phyloP scores from a whole-genome alignment of 1,140 invertebrate species.

The Penaeus indicus region DNA sequence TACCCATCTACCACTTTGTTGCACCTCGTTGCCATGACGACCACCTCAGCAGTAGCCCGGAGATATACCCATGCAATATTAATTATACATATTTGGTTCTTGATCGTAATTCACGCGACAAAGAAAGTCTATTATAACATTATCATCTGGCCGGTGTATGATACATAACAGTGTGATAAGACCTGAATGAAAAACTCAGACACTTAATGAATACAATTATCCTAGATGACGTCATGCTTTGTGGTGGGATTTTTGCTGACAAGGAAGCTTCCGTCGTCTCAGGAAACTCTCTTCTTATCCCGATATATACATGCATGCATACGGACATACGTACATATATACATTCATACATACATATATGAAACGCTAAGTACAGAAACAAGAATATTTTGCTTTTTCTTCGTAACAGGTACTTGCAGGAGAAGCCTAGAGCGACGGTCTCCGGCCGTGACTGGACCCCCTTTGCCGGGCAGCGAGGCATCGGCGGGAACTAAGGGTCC shows the following conservation, averaged over 20 bases:
- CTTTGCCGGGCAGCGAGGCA: too few relatives aligned
- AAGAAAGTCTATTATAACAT: slow-evolving; percentile 32
- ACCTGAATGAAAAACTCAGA: slow-evolving; percentile 43
- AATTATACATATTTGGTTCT: slow-evolving; percentile 35
- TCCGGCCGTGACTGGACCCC: too few relatives aligned
- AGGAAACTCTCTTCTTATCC: background rate
- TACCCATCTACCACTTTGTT: background rate
- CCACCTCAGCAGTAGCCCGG: background rate
- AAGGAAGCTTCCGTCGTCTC: background rate
- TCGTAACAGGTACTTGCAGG: too few relatives aligned
- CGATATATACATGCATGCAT: slow-evolving; percentile 24
- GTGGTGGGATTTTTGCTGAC: background rate
- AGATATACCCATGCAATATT: background rate
- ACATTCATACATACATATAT: slow-evolving; percentile 31
- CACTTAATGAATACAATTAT: slow-evolving; percentile 2
- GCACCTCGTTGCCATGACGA: background rate
- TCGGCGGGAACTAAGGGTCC: too few relatives aligned
- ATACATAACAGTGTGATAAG: slow-evolving; percentile 58
- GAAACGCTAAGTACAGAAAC: too few relatives aligned
- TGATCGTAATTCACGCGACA: slow-evolving; percentile 32
- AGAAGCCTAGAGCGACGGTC: too few relatives aligned
- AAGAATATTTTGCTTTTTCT: too few relatives aligned
- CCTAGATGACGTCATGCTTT: too few relatives aligned
- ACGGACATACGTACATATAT: slow-evolving; percentile 21
- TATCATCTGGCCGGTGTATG: slow-evolving; percentile 27